Base-by-base conservation (phyloP, 2,888 invertebrate species). In the Carabus problematicus region DNA sequence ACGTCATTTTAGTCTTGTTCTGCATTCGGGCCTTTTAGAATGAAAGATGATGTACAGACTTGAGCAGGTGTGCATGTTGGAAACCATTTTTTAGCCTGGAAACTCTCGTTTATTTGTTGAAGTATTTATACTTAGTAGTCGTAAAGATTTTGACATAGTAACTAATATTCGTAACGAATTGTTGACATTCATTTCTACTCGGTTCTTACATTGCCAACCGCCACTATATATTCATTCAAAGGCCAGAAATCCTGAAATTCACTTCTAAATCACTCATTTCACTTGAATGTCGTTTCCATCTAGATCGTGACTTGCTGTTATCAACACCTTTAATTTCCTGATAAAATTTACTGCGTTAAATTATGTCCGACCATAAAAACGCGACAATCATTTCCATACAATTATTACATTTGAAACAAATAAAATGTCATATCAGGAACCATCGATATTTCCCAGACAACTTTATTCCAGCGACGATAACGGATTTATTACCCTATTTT, bases 81-180 rank as follows among this genome's bases (percentile, higher is more conserved):
- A 19, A 56, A 56, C 47, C 45, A 56, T 64, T 64, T 56, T 43
- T 64, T 64, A 56, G 19, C 52, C 40, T 9, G 52, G 18, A 63
- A 63, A 39, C 39, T 54, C 11, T 19, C 8, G n/a, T 56, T 56
- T 56, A 64, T 64, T 64, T 56, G 56, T 18, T 45, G 8, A 56
- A 64, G 41, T 64, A 64, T 64, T 64, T 64, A 64, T 64, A 64
- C 42, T 64, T 64, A 18, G 43, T 19, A 39, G 39, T 56, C 64
- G 55, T 64, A 45, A 64, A 54, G 12, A 55, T 64, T 55, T 64
- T 64, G 56, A 56, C 64, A 19, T 43, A 52, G 7, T 64, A 64
- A 64, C 64, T 64, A 64, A 55, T 64, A 56, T 43, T 45, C 64
- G 42, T 64, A 56, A 64, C 55, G 64, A 64, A 64, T 64, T 64